phyloP scores from a whole-genome alignment of 2,113 vertebrate species.

The Silurus meridionalis region DNA sequence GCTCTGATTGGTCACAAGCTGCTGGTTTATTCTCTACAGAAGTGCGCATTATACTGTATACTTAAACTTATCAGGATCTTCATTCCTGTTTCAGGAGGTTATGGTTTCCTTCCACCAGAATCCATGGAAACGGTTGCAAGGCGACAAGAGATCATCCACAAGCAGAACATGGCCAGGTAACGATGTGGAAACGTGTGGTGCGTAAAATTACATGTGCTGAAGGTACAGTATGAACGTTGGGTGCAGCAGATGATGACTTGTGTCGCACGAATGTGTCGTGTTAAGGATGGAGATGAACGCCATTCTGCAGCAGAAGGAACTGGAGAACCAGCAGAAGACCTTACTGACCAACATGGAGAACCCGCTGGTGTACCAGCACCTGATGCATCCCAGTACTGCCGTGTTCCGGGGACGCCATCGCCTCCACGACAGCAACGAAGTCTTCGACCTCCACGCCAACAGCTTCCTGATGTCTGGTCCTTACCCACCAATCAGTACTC shows the following conservation, averaged over 20 bases:
- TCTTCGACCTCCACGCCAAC: conserved; percentile 83
- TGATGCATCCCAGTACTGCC: conserved; percentile 71
- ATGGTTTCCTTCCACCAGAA: conserved; percentile 84
- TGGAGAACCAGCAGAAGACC: conserved; percentile 85
- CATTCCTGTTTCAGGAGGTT: conserved; percentile 68
- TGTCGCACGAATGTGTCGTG: not conserved
- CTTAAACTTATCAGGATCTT: too few relatives aligned
- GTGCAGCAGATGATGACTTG: not conserved
- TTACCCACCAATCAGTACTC: conserved; percentile 75
- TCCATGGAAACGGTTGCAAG: conserved; percentile 86
- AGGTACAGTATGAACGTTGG: not conserved
- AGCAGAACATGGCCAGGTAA: conserved; percentile 93
- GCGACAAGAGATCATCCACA: conserved; percentile 90
- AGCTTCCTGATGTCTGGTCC: conserved; percentile 81
- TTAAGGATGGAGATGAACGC: conserved; percentile 90
- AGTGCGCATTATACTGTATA: too few relatives aligned
- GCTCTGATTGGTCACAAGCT: too few relatives aligned
- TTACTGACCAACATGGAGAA: conserved; percentile 74
- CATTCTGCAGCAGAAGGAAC: conserved; percentile 89
- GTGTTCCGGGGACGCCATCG: conserved; percentile 80
- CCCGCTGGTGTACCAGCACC: conserved; percentile 76
- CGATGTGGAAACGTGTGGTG: not conserved
- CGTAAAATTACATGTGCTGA: not conserved
- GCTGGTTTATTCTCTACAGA: too few relatives aligned
- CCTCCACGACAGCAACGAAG: conserved; percentile 79